Evolutionary conservation across 2,113 vertebrate species (phyloP).

Genomic region (Ptilorrhoa leucosticta): DNA sequence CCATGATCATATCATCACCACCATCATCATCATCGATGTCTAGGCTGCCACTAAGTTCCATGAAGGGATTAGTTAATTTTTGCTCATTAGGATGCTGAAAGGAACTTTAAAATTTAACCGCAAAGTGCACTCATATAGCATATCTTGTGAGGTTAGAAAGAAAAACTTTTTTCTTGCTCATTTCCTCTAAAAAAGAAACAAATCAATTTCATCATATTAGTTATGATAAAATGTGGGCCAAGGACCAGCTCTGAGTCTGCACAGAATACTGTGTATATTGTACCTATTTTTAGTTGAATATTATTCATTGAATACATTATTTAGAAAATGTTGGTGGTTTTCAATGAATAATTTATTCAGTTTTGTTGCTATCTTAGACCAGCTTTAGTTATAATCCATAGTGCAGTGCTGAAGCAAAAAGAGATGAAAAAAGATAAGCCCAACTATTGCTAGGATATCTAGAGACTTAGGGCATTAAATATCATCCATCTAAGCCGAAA

Average conservation of each 20-base stretch:
- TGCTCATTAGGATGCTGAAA: background rate
- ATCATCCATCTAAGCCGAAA: background rate
- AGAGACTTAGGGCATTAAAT: background rate
- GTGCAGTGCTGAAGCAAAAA: background rate
- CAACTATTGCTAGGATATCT: background rate
- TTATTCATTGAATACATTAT: background rate
- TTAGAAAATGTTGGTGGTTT: conserved; percentile 15
- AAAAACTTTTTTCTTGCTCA: background rate
- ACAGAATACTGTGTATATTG: background rate
- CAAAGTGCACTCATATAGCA: background rate
- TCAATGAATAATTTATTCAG: conserved; percentile 32
- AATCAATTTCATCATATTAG: background rate
- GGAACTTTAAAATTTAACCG: background rate
- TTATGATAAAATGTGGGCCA: background rate
- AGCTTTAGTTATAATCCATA: conserved; percentile 25
- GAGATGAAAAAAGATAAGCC: background rate
- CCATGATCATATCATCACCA: background rate
- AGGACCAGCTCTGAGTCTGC: background rate
- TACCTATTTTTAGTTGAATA: conserved; percentile 2
- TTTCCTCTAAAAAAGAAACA: background rate
- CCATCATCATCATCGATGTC: background rate
- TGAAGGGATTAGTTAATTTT: background rate
- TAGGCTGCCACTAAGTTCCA: background rate
- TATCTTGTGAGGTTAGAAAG: background rate
- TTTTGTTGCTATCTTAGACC: conserved; percentile 15